Evolutionary conservation across 2,888 invertebrate genomes (phyloP).

Genomic region (Leptinotarsa haldemani): DNA sequence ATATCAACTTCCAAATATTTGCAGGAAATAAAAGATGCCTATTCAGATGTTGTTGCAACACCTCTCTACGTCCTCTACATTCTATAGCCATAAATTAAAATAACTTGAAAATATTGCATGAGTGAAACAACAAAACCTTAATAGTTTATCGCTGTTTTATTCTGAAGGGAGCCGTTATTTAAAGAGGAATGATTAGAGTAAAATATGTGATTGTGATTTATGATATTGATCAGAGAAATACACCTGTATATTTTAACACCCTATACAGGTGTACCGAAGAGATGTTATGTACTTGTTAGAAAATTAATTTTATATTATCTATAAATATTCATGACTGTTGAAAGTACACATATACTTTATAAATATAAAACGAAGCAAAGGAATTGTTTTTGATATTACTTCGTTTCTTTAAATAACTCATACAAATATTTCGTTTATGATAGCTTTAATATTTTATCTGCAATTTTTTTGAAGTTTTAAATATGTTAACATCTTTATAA

Average conservation of each 20-base stretch:
- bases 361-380: no score
- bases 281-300: no score
- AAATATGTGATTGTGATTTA: constrained; percentile 1
- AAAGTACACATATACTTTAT: no score
- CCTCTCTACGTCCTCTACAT: constrained; percentile 7
- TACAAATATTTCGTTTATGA: no score
- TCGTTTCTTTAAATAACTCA: no score
- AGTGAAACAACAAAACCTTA: constrained; percentile 1
- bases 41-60: constrained; percentile 28
- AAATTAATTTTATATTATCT: no score
- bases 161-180: constrained; percentile 10
- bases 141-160: neutral
- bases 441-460: no score
- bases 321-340: no score
- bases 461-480: no score
- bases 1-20: constrained; percentile 36
- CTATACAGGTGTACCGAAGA: no score
- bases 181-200: constrained; percentile 2
- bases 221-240: neutral
- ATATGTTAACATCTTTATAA: no score
- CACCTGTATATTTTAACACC: neutral
- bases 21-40: constrained; percentile 28
- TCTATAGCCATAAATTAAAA: constrained; percentile 21
- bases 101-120: constrained; percentile 11
- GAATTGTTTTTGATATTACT: no score